phyloP scores from a whole-genome alignment of 2,797 vertebrate genomes.

The Pantherophis vulpinus region DNA sequence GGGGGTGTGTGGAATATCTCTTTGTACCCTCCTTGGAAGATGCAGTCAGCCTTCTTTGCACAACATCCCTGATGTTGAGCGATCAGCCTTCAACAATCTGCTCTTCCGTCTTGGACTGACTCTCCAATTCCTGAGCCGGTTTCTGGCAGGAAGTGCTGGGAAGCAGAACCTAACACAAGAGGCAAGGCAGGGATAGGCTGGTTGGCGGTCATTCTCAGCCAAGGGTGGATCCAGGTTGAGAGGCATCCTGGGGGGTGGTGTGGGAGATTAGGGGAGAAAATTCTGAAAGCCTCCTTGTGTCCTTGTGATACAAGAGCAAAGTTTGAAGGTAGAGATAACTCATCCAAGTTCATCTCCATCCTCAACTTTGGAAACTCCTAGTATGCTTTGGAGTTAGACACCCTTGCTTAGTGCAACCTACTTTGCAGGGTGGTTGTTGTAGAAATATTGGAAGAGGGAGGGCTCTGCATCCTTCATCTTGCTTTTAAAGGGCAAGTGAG shows the following conservation, averaged over 20 bases:
- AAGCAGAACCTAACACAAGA: neutral
- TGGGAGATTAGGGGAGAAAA: neutral
- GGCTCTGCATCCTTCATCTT: neutral
- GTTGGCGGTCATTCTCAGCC: neutral
- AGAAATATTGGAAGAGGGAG: neutral
- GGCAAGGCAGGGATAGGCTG: neutral
- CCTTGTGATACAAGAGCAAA: neutral
- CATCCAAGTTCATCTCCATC: neutral
- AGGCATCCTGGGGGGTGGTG: neutral
- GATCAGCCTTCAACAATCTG: neutral
- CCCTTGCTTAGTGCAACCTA: neutral
- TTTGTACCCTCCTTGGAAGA: neutral
- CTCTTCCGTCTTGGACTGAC: neutral
- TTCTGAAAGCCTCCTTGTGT: neutral
- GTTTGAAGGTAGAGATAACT: neutral
- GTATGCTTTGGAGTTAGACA: neutral
- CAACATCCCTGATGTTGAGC: neutral
- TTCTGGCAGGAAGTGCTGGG: neutral
- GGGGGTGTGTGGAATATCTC: accelerated
- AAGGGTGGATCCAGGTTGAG: neutral
- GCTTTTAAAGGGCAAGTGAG: neutral
- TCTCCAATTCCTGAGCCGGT: neutral
- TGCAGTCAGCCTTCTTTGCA: neutral
- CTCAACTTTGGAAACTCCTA: neutral
- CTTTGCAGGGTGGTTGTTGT: neutral